phyloP scores from a whole-genome alignment of 1,140 invertebrate genomes.

The Pseudoatta argentina region DNA sequence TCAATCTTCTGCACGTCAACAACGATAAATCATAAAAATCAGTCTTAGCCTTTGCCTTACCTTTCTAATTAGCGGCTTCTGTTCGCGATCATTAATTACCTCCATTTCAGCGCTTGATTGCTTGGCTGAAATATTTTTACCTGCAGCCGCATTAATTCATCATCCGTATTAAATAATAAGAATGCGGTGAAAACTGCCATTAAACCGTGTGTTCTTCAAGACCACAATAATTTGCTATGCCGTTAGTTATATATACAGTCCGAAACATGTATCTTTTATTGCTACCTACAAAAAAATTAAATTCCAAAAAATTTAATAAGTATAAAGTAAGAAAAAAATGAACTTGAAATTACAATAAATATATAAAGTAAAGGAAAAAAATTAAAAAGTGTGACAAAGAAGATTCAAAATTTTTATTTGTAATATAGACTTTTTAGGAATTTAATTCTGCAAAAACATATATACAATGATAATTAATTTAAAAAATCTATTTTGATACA shows the following conservation, averaged over 20 bases:
- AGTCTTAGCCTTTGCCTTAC: conserved; percentile 36
- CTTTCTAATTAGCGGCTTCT: conserved; percentile 48
- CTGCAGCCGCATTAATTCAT: conserved; percentile 50
- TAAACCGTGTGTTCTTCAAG: conserved; percentile 21
- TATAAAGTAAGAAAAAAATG: not conserved
- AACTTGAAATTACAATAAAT: not conserved
- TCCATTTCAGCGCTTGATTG: conserved; percentile 50
- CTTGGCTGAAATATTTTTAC: conserved; percentile 53
- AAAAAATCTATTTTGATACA: not conserved
- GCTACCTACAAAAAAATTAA: not conserved
- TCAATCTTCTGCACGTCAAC: not conserved
- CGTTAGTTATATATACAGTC: not conserved
- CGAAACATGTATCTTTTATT: not conserved
- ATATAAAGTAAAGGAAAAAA: not conserved
- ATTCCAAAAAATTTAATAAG: not conserved
- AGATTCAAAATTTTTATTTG: not conserved
- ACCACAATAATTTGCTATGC: conserved; percentile 11
- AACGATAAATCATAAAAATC: conserved; percentile 53
- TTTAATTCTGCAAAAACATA: not conserved
- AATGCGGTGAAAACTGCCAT: conserved; percentile 40
- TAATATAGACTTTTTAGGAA: not conserved
- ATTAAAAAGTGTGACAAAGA: not conserved
- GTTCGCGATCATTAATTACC: conserved; percentile 52
- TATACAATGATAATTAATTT: not conserved
- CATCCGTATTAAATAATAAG: conserved; percentile 57